Evolutionary conservation across 2,113 vertebrate species (phyloP).

Genomic region (Syngnathus scovelli): DNA sequence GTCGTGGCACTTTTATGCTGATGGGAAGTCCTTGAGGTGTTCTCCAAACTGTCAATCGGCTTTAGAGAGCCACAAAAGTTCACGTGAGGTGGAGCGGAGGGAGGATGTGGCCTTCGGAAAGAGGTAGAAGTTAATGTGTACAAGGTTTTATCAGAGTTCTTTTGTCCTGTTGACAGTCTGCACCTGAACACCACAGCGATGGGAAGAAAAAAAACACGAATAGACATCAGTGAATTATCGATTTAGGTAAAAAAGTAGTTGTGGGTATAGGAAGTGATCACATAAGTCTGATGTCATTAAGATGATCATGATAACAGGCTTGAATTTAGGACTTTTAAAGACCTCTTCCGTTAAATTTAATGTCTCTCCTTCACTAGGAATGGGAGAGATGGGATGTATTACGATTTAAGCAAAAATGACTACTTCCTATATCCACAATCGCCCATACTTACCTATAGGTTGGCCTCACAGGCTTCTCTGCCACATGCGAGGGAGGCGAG

Average conservation of each 20-base stretch:
- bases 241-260: neutral
- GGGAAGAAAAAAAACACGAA: neutral
- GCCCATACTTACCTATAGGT: conserved; percentile 32
- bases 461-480: conserved; percentile 16
- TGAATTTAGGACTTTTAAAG: too few species aligned
- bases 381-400: neutral
- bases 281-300: neutral
- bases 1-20: conserved; percentile 2
- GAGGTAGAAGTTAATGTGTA: neutral
- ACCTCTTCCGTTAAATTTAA: neutral
- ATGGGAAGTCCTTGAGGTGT: conserved; percentile 1
- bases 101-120: conserved; percentile 19
- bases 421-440: neutral
- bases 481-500: neutral
- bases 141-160: conserved; percentile 15
- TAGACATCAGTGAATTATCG: neutral
- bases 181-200: neutral
- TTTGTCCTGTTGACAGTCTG: conserved; percentile 28
- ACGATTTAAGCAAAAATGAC: neutral
- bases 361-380: neutral
- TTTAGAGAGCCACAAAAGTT: conserved; percentile 5
- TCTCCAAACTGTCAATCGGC: neutral
- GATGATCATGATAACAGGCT: neutral
- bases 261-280: neutral
- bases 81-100: conserved; percentile 2